phyloP scores from a whole-genome alignment of 2,113 vertebrate species.

The Anhinga rufa region DNA sequence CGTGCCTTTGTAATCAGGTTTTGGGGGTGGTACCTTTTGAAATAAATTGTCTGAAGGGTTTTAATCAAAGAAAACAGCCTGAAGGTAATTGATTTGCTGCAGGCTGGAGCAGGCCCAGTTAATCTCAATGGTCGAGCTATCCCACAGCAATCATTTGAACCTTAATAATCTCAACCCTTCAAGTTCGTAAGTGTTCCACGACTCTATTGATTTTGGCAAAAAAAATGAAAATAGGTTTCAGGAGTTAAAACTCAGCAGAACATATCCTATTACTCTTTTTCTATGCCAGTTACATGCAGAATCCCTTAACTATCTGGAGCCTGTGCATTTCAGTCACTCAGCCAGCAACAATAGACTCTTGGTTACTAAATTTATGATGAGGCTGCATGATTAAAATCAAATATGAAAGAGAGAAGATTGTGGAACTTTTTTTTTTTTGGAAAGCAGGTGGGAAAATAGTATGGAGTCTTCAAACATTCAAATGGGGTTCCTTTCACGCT shows the following conservation, averaged over 20 bases:
- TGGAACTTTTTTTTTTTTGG: neutral
- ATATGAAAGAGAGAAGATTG: neutral
- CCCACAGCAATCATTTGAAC: neutral
- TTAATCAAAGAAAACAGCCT: neutral
- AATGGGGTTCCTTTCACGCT: neutral
- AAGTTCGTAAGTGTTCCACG: neutral
- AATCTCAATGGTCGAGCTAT: neutral
- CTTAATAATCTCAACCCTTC: neutral
- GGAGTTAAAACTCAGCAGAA: neutral
- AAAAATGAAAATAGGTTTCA: neutral
- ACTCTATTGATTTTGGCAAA: neutral
- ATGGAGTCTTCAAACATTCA: neutral
- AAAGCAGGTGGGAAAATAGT: neutral
- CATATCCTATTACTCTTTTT: neutral
- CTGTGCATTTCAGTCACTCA: neutral
- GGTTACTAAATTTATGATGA: neutral
- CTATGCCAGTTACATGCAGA: neutral
- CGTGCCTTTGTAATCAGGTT: neutral
- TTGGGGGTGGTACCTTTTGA: neutral
- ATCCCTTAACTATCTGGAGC: neutral
- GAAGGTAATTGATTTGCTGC: neutral
- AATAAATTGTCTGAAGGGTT: conserved; percentile 3
- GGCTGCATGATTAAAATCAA: neutral
- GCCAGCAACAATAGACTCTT: neutral
- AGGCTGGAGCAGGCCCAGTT: neutral